These are phyloP conservation scores for Falco novaeseelandiae DNA, from an alignment of 2,797 vertebrate species.

Conservation along the genomic window DNA sequence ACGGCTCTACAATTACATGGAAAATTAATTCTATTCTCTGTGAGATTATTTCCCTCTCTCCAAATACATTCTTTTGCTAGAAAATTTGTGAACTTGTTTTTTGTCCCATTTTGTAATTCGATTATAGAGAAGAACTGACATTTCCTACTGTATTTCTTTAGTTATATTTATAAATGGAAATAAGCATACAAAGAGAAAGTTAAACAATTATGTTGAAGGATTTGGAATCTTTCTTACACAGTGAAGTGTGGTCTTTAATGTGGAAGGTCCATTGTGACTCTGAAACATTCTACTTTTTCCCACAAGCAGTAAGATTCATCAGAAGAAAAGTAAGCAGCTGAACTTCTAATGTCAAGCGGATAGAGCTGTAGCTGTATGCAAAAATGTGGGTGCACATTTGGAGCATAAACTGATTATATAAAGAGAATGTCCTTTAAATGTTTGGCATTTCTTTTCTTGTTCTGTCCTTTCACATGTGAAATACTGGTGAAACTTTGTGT, in stretches of 20 bases:
- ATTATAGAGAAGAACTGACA: neutral
- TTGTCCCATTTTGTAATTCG: neutral
- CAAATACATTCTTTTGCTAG: neutral
- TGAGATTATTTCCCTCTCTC: neutral
- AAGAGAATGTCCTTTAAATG: neutral
- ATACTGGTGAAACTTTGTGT: neutral
- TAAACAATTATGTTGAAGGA: neutral
- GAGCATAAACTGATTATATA: neutral
- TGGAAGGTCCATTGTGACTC: neutral
- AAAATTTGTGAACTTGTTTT: neutral
- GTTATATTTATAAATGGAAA: neutral
- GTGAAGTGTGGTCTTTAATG: fast-evolving
- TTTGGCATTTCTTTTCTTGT: neutral
- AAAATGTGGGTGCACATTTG: neutral
- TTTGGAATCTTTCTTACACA: neutral
- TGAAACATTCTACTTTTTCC: neutral
- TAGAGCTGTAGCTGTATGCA: neutral
- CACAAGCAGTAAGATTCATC: neutral
- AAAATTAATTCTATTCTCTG: neutral
- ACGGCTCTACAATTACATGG: neutral
- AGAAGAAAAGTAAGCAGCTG: neutral
- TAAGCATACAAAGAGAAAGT: neutral
- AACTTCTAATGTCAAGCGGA: neutral
- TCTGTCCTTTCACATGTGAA: conserved; percentile 3
- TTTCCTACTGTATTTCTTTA: neutral